Base-by-base conservation (phyloP, 37 sponge, comb jelly and placozoan species). In the Axinella damicornis region DNA sequence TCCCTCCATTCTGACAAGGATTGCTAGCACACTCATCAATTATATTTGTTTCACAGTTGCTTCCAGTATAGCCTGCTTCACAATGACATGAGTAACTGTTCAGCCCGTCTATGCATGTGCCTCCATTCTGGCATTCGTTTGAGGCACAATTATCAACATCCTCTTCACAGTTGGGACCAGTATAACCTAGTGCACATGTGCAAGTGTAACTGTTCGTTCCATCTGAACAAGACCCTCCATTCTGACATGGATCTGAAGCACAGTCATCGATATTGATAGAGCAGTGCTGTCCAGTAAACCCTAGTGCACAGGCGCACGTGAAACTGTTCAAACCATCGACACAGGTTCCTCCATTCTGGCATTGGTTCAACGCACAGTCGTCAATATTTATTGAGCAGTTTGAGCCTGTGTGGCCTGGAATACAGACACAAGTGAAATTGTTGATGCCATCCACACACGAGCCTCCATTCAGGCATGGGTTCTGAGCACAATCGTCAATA, bases 221-320 rank as follows among this genome's bases (percentile, higher is more conserved):
- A 46, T 76, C 36, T 17, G 53, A 86, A 40, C 95, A 95, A 19
- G 78, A 82, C 11, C 65, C 89, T 37, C 52, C 38, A 36, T 88
- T 88, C 1, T 65, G 73, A 71, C 95, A 95, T n/a, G 86, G 83
- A 0, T 73, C 81, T 40, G 54, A 61, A 32, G 18, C 24, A 54
- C 97, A 96, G 22, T 82, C 89, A 62, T 88, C 68, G 11, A 93
- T 58, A 28, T 88, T 54, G 0, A 27, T 41, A 18, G 83, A 71
- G 61, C 97, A 96, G 54, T 83, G 74, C 17, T 55, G n/a, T 1
- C 94, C 97, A 17, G 89, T 83, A 66, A 81, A 96, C 0, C 79
- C 84, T 5, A 20, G 0, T 1, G 70, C 53, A 77, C 97, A 96
- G 19, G 24, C 19, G 40, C 97, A 96, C n/a, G n/a, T n/a, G n/a